Evolutionary conservation across 2,797 vertebrate genomes (phyloP).

Genomic region (Loris lydekkerianus): DNA sequence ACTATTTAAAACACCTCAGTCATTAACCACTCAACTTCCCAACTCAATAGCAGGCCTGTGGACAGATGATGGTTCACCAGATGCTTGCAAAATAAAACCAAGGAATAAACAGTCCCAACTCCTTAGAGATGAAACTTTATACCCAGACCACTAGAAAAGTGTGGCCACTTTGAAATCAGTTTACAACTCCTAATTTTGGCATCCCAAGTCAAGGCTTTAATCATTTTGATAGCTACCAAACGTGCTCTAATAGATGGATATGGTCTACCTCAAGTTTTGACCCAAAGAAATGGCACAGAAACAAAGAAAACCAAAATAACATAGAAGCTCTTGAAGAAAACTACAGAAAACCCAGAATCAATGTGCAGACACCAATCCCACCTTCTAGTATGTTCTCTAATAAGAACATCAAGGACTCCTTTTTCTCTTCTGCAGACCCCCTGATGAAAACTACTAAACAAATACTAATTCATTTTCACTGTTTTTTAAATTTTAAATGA

Average conservation of each 20-base stretch:
- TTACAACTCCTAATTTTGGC: conserved; percentile 22
- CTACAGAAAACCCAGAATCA: neutral
- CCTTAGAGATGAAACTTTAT: conserved; percentile 14
- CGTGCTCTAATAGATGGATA: neutral
- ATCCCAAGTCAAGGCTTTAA: conserved; percentile 53
- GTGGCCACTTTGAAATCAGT: neutral
- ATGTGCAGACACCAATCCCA: neutral
- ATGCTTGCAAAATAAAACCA: conserved; percentile 42
- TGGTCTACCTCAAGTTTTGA: conserved; percentile 44
- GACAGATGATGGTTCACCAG: conserved; percentile 33
- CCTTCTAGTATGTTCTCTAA: neutral
- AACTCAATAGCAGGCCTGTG: conserved; percentile 9
- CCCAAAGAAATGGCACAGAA: neutral
- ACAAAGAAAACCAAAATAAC: neutral
- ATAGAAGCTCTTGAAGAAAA: neutral
- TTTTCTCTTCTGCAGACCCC: neutral
- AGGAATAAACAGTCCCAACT: conserved; percentile 31
- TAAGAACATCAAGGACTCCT: conserved; percentile 1
- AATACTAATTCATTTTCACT: conserved; percentile 23
- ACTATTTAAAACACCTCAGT: conserved; percentile 64
- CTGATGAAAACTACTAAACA: conserved; percentile 28
- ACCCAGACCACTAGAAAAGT: neutral
- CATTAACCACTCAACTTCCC: conserved; percentile 62
- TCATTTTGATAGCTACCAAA: conserved; percentile 61
- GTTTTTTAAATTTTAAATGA: conserved; percentile 57